Evolutionary conservation across 2,888 invertebrate genomes (phyloP).

Genomic region (Oligia fasciuncula): DNA sequence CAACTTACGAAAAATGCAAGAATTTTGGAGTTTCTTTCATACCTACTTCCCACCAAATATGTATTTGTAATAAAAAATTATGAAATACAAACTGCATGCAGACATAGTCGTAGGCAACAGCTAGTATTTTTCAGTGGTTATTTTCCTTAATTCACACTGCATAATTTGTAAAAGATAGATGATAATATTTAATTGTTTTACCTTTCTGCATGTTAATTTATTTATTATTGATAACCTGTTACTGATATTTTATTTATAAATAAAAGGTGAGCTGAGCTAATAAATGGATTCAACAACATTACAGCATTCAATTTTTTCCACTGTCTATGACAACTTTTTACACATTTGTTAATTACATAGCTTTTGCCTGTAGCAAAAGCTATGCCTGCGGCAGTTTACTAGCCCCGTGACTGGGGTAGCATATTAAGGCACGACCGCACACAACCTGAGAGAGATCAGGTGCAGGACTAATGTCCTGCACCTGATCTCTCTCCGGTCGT

Average conservation of each 20-base stretch:
- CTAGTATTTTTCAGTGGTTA: background rate
- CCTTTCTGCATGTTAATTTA: background rate
- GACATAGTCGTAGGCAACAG: background rate
- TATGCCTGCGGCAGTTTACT: too few species aligned
- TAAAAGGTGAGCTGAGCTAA: constrained; percentile 4
- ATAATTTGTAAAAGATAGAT: background rate
- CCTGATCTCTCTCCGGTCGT: too few species aligned
- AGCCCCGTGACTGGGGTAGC: too few species aligned
- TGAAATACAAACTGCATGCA: background rate
- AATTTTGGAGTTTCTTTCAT: background rate
- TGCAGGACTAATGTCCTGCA: too few species aligned
- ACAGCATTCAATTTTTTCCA: background rate
- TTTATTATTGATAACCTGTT: constrained; percentile 8
- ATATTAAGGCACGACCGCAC: too few species aligned
- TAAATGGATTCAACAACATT: background rate
- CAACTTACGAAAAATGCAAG: background rate
- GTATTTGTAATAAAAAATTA: background rate
- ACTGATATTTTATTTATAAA: constrained; percentile 6
- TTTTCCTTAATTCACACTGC: background rate
- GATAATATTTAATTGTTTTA: constrained; percentile 9
- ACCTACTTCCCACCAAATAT: background rate
- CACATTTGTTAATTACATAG: background rate
- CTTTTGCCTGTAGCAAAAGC: too few species aligned
- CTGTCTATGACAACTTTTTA: background rate
- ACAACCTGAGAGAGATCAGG: too few species aligned